Conservation (phyloP, 2,113 vertebrate species). For the Rhynchopsitta pachyrhyncha region DNA sequence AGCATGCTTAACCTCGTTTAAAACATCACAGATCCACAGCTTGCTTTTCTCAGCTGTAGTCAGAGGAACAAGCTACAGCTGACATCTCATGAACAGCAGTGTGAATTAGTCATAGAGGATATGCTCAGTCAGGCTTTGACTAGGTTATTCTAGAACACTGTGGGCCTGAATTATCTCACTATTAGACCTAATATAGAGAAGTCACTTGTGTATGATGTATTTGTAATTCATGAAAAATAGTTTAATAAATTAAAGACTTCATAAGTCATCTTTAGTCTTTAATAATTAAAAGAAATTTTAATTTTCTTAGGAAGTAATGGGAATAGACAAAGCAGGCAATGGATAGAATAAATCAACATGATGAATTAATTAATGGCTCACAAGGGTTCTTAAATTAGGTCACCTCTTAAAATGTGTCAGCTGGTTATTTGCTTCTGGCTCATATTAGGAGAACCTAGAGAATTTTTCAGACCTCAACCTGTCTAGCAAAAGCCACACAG, state of each 20-base stretch:
- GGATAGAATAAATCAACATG: conserved; percentile 67
- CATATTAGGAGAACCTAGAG: not conserved
- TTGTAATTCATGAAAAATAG: conserved; percentile 52
- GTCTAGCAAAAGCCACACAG: not conserved
- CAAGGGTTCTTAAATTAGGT: conserved; percentile 61
- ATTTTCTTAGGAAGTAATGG: conserved; percentile 60
- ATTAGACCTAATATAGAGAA: not conserved
- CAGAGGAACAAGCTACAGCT: not conserved
- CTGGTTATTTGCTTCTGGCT: conserved; percentile 38
- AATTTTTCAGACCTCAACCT: not conserved
- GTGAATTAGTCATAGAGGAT: not conserved
- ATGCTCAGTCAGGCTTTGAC: not conserved
- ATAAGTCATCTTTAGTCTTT: conserved; percentile 29
- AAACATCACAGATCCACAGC: not conserved
- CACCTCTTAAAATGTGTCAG: conserved; percentile 55
- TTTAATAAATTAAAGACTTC: conserved; percentile 57
- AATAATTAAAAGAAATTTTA: conserved; percentile 69
- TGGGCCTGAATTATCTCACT: not conserved
- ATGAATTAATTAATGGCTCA: conserved; percentile 66
- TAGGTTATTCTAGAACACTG: not conserved
- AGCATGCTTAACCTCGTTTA: not conserved
- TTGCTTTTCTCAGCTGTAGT: not conserved
- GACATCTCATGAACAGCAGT: not conserved
- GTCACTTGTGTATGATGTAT: not conserved
- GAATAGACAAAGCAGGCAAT: conserved; percentile 60